These are phyloP conservation scores for Parauchenoglanis punctatus DNA, from an alignment of 2,797 vertebrate genomes.

Conservation along the genomic window DNA sequence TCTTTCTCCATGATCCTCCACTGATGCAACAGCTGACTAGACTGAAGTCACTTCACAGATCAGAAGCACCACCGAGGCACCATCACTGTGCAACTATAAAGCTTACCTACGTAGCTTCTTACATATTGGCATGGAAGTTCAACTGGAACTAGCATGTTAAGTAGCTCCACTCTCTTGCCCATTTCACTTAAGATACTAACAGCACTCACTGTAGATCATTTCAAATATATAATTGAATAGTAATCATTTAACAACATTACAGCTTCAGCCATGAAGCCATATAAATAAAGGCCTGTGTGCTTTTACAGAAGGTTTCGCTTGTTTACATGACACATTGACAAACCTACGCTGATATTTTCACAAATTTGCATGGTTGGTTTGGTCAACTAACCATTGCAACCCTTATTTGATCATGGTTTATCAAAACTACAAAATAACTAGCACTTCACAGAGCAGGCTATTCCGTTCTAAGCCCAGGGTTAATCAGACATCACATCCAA, in stretches of 20 bases:
- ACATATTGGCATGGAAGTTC: not conserved
- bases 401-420: not conserved
- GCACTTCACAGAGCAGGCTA: not conserved
- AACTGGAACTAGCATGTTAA: not conserved
- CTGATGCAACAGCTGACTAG: not conserved
- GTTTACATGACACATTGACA: not conserved
- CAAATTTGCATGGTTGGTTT: not conserved
- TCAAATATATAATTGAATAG: not conserved
- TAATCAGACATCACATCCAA: constrained; percentile 5
- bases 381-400: not conserved
- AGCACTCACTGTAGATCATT: not conserved
- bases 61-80: not conserved
- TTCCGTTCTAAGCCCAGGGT: not conserved
- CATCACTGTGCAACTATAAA: no score
- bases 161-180: not conserved
- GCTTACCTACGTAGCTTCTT: not conserved
- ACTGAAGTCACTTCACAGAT: not conserved
- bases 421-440: not conserved
- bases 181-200: not conserved
- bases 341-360: not conserved
- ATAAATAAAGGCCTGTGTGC: not conserved
- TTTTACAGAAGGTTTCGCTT: not conserved
- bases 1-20: not conserved
- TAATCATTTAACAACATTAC: not conserved
- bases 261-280: not conserved